Evolutionary conservation across 2,113 vertebrate species (phyloP), one percentile per base, ranked within the genome.

Genomic region (Megaptera novaeangliae): DNA sequence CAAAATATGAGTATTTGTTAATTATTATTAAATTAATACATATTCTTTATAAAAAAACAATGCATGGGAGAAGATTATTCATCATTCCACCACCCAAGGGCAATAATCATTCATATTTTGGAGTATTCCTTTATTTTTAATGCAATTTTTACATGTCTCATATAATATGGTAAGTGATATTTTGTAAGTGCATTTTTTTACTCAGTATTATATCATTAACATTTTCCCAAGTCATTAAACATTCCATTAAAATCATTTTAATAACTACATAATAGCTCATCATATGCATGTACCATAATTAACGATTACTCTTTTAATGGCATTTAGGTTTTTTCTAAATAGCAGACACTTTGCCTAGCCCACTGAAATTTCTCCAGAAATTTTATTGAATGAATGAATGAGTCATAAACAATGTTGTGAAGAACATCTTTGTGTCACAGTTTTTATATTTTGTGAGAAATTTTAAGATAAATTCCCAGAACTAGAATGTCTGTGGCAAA

Each of bases 191-290:
- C 80, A 71, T 91, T 96, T 95, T 95, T 96, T 97, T 91, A 93
- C 72, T 89, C 91, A 93, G 57, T 97, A 81, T 95, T 96, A 97
- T 95, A 97, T 98, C 80, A 97, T 97, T 97, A 97, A 88, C 88
- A 92, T 97, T 97, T 97, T 93, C 66, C 91, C 71, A 96, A 94
- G 89, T 96, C 93, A 97, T 98, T 96, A 96, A 93, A 88, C 77
- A 94, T 97, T 97, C 96, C 88, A 93, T 97, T 97, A 97, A 97
- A 82, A 95, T 96, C n/a, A 96, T 83, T 97, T 97, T 89, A 94
- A 93, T 94, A 98, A 89, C 92, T 87, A 17, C 77, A 82, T 96
- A 96, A 96, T 97, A 97, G 86, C 77, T 95, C 89, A 89, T 95
- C 85, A 64, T 85, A 97, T 93, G 86, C 66, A 59, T 96, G n/a